Evolutionary conservation across 2,888 invertebrate genomes (phyloP), one percentile per base, ranked within the genome.

Genomic region (Drosophila nigritarsus): DNA sequence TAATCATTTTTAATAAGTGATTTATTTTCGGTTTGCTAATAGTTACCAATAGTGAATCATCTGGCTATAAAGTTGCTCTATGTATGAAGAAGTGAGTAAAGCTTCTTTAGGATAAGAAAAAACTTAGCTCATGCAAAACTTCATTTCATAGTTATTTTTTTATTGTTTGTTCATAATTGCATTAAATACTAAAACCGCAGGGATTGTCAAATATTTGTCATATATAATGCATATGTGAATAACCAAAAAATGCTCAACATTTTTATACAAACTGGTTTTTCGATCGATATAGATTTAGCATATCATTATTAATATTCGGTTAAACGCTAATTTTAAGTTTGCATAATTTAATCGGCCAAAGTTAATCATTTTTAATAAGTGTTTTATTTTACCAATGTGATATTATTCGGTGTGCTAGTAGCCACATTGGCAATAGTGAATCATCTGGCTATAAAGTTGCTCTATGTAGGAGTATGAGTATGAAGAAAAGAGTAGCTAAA

Each of bases 191-290:
- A 7, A 32, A 27, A 2, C 30, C 8, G 30, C 30, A 8, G 30
- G 29, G 7, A 30, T 8, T 30, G 30, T 30, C 30, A 30, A 8
- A 30, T 30, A 30, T 30, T 30, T 48, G 20, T 48, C 15, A 38
- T 15, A 15, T 38, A 20, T 24, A 24, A 24, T 24, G 24, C 1
- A 24, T 24, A 63, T 51, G 29, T 24, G 32, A 18, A 15, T 30
- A 32, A 50, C 29, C 29, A 13, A 30, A n/a, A 18, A 7, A 18
- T n/a, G 40, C 40, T 18, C 15, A 40, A 40, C 18, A 7, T 30
- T 7, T 51, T n/a, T n/a, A 32, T 20, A 11, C 9, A 30, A 64
- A 51, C 50, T 18, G 5, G 65, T 42, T 64, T 53, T n/a, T 29
- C 13, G 13, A 34, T 29, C 29, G 27, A 27, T 40, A 30, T 27